A percentile compares a stretch with the other conserved stretches of the same genome.
Conservation (phyloP, 1,140 invertebrate species). For the Drosophila tani region DNA sequence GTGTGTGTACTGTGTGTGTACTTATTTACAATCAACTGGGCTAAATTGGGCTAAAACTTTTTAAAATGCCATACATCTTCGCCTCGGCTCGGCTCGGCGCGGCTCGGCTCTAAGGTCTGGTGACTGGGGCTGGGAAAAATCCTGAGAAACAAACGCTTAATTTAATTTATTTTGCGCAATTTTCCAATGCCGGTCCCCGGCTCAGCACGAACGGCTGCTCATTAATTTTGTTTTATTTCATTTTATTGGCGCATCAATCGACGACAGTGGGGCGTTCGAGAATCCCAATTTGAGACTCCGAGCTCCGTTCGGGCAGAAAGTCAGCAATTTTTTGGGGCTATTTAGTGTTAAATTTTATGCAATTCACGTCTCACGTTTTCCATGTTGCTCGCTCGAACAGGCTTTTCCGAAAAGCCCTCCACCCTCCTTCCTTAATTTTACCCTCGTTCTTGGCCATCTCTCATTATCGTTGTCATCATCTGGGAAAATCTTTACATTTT, state of each 20-base stretch:
- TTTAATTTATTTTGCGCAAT: conserved; percentile 78
- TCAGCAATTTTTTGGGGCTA: conserved; percentile 66
- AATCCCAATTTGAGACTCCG: conserved; percentile 46
- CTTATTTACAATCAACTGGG: conserved; percentile 78
- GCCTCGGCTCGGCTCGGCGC: conserved; percentile 14
- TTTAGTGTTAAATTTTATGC: conserved; percentile 75
- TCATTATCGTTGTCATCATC: conserved; percentile 54
- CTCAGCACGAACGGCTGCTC: conserved; percentile 68
- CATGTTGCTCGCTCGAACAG: conserved; percentile 41
- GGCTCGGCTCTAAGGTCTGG: conserved; percentile 28
- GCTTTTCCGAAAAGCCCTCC: neutral
- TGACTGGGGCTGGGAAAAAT: conserved; percentile 32
- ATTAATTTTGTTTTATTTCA: conserved; percentile 83
- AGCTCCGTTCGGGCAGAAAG: conserved; percentile 29
- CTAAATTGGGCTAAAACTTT: conserved; percentile 71
- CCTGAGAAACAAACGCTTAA: conserved; percentile 80
- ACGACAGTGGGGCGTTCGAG: conserved; percentile 48
- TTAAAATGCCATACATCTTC: conserved; percentile 71
- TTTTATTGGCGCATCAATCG: conserved; percentile 74
- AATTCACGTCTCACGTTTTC: conserved; percentile 70
- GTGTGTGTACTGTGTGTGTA: conserved; percentile 25
- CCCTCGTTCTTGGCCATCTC: neutral
- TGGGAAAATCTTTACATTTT: conserved; percentile 54
- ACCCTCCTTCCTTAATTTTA: neutral
- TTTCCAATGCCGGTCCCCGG: conserved; percentile 34